Percentiles rank a stretch among this genome's conserved stretches.
These are phyloP conservation scores for Halcyon chelicuti DNA, from an alignment of 2,797 vertebrate species.

Conservation along the genomic window DNA sequence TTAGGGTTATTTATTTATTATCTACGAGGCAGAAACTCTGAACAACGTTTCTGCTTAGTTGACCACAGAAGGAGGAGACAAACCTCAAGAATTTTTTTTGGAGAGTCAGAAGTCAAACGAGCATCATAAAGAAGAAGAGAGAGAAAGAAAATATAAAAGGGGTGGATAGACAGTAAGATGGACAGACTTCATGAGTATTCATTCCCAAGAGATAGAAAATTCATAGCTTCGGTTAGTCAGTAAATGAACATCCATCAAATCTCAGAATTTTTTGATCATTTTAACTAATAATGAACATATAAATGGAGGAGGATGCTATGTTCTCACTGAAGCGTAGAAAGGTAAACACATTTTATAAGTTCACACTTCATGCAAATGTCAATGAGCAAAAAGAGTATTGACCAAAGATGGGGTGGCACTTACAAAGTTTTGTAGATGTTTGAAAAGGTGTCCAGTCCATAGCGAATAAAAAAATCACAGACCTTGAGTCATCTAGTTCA, in stretches of 20 bases:
- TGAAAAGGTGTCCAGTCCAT: background rate
- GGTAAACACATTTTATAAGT: background rate
- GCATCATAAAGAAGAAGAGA: background rate
- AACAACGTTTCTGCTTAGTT: background rate
- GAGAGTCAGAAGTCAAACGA: background rate
- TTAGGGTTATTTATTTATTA: background rate
- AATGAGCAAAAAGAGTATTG: background rate
- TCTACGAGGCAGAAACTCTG: background rate
- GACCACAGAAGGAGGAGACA: background rate
- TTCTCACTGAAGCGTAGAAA: background rate
- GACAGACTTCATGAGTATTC: background rate
- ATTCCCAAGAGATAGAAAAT: background rate
- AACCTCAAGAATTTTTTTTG: background rate
- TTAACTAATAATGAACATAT: background rate
- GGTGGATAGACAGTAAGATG: background rate
- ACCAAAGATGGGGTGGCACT: background rate
- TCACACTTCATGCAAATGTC: background rate
- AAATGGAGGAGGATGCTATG: background rate
- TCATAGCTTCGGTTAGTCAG: background rate
- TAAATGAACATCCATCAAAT: background rate
- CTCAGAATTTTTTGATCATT: background rate
- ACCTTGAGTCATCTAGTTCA: background rate
- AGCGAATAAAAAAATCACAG: background rate
- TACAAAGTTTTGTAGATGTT: background rate
- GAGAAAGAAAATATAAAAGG: background rate